phyloP scores from a whole-genome alignment of 2,113 vertebrate species.

The Muscicapa adusta region DNA sequence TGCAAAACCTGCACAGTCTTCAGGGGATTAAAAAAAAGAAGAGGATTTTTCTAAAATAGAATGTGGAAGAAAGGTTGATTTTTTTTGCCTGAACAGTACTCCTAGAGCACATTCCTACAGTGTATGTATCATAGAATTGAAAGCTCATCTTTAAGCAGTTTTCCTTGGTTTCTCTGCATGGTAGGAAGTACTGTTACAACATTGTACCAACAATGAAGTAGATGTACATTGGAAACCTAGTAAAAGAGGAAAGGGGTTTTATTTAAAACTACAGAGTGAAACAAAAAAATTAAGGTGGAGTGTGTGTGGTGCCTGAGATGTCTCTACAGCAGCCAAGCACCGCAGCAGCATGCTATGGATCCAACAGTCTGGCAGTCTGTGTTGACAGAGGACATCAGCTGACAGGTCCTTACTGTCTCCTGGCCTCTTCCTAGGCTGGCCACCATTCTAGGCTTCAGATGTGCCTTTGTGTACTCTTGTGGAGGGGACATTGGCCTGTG shows the following conservation, averaged over 20 bases:
- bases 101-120: background rate
- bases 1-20: background rate
- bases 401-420: background rate
- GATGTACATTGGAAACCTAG: background rate
- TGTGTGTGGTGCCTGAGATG: background rate
- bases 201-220: rapidly evolving
- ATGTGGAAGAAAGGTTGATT: background rate
- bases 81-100: background rate
- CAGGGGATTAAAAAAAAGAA: background rate
- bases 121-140: background rate
- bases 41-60: background rate
- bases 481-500: background rate
- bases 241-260: background rate
- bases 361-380: background rate
- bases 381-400: background rate
- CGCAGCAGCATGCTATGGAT: rapidly evolving
- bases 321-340: background rate
- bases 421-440: background rate
- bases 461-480: background rate
- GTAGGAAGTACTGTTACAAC: background rate
- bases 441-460: rapidly evolving
- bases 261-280: background rate
- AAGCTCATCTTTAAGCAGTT: background rate
- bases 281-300: background rate
- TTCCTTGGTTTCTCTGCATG: background rate